Evolutionary conservation across 2,888 invertebrate genomes (phyloP).

Genomic region (Tiliacea citrago): DNA sequence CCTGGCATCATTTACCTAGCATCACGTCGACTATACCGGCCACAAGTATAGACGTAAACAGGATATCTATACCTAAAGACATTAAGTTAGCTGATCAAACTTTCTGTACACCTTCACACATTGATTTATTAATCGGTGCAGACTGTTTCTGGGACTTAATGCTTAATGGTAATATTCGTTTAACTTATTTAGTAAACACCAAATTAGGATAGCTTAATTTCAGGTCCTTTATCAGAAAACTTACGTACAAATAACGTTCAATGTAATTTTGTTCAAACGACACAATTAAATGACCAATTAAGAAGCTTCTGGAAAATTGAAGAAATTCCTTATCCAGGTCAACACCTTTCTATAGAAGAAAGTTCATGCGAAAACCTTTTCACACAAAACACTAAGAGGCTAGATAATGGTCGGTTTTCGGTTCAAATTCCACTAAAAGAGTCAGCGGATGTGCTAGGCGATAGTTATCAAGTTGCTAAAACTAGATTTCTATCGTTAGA

Average conservation of each 20-base stretch:
- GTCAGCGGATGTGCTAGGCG: too few relatives aligned
- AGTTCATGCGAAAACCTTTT: constrained; percentile 12
- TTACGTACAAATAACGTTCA: constrained; percentile 1
- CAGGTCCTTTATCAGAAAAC: constrained; percentile 1
- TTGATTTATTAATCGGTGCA: constrained; percentile 9
- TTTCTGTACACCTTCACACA: constrained; percentile 10
- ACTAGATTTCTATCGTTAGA: too few relatives aligned
- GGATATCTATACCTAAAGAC: background rate
- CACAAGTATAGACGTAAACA: background rate
- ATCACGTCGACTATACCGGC: constrained; percentile 18
- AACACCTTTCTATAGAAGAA: background rate
- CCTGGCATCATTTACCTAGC: background rate
- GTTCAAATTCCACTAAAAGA: too few relatives aligned
- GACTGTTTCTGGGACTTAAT: constrained; percentile 7
- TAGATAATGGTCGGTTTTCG: too few relatives aligned
- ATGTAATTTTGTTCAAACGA: background rate
- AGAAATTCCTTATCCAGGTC: background rate
- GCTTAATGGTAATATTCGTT: background rate
- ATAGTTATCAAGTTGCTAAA: too few relatives aligned
- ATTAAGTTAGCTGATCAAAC: background rate
- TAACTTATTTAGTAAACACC: constrained; percentile 6
- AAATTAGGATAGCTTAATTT: constrained; percentile 3
- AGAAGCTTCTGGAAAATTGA: constrained; percentile 13
- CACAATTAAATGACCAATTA: constrained; percentile 23
- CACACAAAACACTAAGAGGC: too few relatives aligned